Evolutionary conservation across 2,113 vertebrate genomes (phyloP), one percentile per base, ranked within the genome.

Genomic region (Lepus americanus): DNA sequence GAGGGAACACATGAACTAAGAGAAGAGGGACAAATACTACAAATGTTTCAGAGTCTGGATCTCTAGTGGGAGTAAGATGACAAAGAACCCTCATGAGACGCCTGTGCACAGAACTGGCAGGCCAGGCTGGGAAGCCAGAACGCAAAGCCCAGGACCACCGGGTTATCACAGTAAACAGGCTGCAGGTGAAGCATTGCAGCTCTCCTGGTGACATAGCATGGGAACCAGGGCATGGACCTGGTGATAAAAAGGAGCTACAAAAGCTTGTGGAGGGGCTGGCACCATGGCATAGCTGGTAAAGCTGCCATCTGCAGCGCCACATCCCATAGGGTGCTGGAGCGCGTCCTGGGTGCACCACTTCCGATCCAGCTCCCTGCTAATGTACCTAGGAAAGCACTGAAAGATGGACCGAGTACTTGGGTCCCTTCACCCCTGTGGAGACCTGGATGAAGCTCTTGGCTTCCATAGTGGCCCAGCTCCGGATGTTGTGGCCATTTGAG

Each of bases 11-110:
- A 44, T 17, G 67, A 82, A 85, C 89, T 81, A 20, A 89, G 63
- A 95, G 94, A 95, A 96, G 95, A 96, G 92, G 81, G 77, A 29
- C 90, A 90, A 74, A 80, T 64, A 53, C 5, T 49, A 25, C 63
- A 86, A 90, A 95, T 87, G 94, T 89, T 74, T 77, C 25, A 67
- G 44, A 33, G 79, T 36, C 88, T 89, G 36, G 72, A 67, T 81
- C 25, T 93, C 61, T 49, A 25, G 39, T 10, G 2, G 0, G 13
- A n/a, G 23, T 20, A 76, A 70, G 55, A 64, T 39, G n/a, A n/a
- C 80, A 83, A 69, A 89, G 66, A 80, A 36, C 29, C 17, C 53
- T 25, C 29, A 53, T 55, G 27, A 79, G 87, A 61, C 61, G 16
- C 31, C n/a, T 59, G 67, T 53, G 29, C 51, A 19, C 85, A 44